Base-by-base conservation (phyloP, 2,797 vertebrate genomes). In the Myotis planiceps region DNA sequence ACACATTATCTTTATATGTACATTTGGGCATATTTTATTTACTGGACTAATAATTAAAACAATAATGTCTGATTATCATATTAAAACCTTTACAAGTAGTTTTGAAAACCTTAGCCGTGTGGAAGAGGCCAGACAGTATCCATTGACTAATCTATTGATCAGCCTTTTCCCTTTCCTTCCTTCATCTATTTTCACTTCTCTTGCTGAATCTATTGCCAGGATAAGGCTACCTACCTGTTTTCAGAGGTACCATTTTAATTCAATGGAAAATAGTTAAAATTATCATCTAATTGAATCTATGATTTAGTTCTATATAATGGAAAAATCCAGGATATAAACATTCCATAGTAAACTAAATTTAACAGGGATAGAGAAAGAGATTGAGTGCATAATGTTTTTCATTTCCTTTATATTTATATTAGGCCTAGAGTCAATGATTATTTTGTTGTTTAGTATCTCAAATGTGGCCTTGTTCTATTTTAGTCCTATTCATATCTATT, bases 361-460 rank as follows among this genome's bases (percentile, higher is more conserved):
- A 66, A 65, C 32, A 34, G 8, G 3, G 23, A 60, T 14, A 69
- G 16, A 69, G 60, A 78, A 45, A 34, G 25, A 47, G 13, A 58
- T 4, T n/a, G 25, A 63, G 18, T 55, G 7, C 3, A 27, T 65
- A 29, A 45, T 66, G 23, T 51, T 60, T 95, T 86, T 9, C 16
- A 66, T 89, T 78, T 95, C 16, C 42, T 66, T 82, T 49, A 37
- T 87, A 42, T 83, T 93, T 42, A 51, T 55, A 82, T 72, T 76
- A 47, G 8, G 15, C 2, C 27, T 74, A 23, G 51, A 76, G 9
- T 7, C 37, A 42, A 2, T 39, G 27, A 79, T 78, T 88, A 81
- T 79, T 85, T 87, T 92, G 23, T 27, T 92, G 55, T 65, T 92
- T 89, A 39, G 6, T n/a, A 13, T 78, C 51, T 75, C 32, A 80